Evolutionary conservation across 2,113 vertebrate species (phyloP).

Genomic region (Odocoileus hemionus): DNA sequence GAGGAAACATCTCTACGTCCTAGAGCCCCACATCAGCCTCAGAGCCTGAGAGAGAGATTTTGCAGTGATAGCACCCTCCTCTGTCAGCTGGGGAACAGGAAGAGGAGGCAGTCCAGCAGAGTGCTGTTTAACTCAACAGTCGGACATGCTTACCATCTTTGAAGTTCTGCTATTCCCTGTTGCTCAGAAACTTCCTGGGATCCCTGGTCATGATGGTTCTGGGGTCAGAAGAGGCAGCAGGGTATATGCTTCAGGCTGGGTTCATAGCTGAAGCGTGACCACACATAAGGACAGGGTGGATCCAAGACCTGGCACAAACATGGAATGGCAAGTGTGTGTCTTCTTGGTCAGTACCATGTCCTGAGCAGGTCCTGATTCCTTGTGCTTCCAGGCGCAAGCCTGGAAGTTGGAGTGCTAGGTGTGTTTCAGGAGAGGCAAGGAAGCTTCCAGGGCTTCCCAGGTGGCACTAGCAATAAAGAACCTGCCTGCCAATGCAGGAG

Average conservation of each 20-base stretch:
- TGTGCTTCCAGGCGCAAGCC: rapidly evolving
- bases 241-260: not conserved
- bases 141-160: not conserved
- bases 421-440: not conserved
- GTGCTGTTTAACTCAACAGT: not conserved
- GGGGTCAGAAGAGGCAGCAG: not conserved
- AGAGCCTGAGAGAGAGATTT: not conserved
- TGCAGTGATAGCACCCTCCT: too few species aligned
- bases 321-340: not conserved
- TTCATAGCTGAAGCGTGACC: not conserved
- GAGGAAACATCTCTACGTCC: not conserved
- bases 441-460: not conserved
- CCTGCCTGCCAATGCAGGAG: not conserved
- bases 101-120: not conserved
- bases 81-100: not conserved
- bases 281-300: not conserved
- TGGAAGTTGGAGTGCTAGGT: not conserved
- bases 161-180: not conserved
- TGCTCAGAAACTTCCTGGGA: not conserved
- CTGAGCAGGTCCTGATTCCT: not conserved
- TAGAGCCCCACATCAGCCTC: not conserved
- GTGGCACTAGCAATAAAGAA: not conserved
- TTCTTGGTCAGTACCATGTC: not conserved
- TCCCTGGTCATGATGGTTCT: not conserved
- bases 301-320: not conserved